Conservation (phyloP, 2,888 invertebrate genomes). For the Baronia brevicornis region DNA sequence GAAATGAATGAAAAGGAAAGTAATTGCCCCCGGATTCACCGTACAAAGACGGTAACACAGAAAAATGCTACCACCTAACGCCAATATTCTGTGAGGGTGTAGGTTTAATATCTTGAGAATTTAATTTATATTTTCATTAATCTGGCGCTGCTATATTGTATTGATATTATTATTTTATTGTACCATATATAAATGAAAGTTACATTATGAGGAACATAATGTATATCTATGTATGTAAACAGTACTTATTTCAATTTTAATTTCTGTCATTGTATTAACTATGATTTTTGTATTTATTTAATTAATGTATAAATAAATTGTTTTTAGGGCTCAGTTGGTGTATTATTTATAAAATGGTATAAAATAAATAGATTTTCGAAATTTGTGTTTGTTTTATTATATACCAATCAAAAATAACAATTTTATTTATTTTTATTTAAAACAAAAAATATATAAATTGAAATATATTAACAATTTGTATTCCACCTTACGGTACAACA, state of each 20-base stretch:
- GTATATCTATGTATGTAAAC: too few species aligned
- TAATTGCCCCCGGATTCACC: too few species aligned
- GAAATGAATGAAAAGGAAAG: too few species aligned
- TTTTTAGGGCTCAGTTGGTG: conserved; percentile 43
- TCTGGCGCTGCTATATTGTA: too few species aligned
- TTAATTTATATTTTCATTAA: too few species aligned
- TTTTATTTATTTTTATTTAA: conserved; percentile 23
- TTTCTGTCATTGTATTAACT: conserved; percentile 15
- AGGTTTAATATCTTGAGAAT: too few species aligned
- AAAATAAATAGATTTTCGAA: conserved; percentile 48
- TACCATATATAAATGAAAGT: too few species aligned
- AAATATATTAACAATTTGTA: conserved; percentile 14
- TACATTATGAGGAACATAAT: too few species aligned
- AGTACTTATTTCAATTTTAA: conserved; percentile 18
- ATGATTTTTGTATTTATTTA: conserved; percentile 16
- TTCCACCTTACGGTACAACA: conserved; percentile 65
- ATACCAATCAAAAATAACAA: conserved; percentile 50
- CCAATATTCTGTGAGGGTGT: too few species aligned
- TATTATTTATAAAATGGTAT: conserved; percentile 58
- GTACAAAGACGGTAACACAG: too few species aligned
- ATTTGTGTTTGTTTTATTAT: conserved; percentile 36
- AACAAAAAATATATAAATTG: conserved; percentile 5
- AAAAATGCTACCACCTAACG: too few species aligned
- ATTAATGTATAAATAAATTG: conserved; percentile 22
- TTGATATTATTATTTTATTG: too few species aligned